These are phyloP conservation scores for Neodiprion virginianus DNA, from an alignment of 1,140 invertebrate genomes.

Conservation along the genomic window DNA sequence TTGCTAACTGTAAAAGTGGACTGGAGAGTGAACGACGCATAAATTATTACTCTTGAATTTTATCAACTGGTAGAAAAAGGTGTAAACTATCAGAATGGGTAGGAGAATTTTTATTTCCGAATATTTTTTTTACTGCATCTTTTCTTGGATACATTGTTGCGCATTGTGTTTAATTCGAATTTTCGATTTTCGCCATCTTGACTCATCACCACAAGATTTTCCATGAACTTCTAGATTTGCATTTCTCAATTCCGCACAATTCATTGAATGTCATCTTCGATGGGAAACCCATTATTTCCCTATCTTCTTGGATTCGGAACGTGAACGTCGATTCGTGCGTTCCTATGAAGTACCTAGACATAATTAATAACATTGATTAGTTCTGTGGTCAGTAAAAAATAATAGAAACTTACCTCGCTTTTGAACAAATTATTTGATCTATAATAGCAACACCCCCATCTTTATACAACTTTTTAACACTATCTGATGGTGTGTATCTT, in stretches of 20 bases:
- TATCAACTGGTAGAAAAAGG: too few relatives aligned
- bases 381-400: constrained; percentile 16
- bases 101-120: too few relatives aligned
- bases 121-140: too few relatives aligned
- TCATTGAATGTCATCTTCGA: constrained; percentile 86
- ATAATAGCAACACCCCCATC: constrained; percentile 94
- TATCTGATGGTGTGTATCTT: constrained; percentile 58
- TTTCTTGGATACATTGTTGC: too few relatives aligned
- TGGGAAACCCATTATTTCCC: constrained; percentile 91
- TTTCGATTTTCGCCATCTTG: not conserved
- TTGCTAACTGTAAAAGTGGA: too few relatives aligned
- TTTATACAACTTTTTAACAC: constrained; percentile 64
- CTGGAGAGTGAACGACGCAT: too few relatives aligned
- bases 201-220: constrained; percentile 48
- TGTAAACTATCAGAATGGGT: too few relatives aligned
- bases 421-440: constrained; percentile 94
- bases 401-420: constrained; percentile 67
- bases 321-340: constrained; percentile 95
- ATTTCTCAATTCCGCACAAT: constrained; percentile 72
- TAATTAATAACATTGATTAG: constrained; percentile 26
- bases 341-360: constrained; percentile 82
- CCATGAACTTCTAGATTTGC: constrained; percentile 44
- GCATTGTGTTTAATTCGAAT: not conserved
- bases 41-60: too few relatives aligned
- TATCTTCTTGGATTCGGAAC: constrained; percentile 95